Conservation (phyloP, 2,113 vertebrate genomes). For the Aldabrachelys gigantea region DNA sequence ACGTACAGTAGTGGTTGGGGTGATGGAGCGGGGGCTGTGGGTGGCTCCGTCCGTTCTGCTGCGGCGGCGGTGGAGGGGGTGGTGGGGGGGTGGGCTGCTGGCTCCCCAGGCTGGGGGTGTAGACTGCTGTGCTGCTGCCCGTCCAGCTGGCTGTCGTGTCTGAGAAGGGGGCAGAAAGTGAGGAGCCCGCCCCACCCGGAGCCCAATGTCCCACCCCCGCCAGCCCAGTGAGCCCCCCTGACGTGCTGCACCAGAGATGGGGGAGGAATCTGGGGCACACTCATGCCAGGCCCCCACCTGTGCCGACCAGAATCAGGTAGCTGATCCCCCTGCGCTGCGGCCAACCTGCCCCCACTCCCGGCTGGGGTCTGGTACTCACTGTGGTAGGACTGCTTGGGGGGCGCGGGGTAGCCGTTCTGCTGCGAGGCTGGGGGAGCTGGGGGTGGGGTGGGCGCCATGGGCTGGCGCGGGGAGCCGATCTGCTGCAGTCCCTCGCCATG, state of each 20-base stretch:
- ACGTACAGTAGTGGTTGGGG: constrained; percentile 80
- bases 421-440: constrained; percentile 67
- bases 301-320: no score
- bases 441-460: constrained; percentile 6
- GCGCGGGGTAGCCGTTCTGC: constrained; percentile 67
- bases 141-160: constrained; percentile 69
- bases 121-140: constrained; percentile 71
- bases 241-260: neutral
- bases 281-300: neutral
- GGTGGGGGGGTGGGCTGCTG: constrained; percentile 15
- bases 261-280: neutral
- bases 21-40: constrained; percentile 77
- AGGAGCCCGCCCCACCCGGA: accelerated
- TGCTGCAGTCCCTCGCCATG: constrained; percentile 73
- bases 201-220: neutral
- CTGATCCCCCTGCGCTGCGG: no score
- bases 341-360: neutral
- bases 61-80: neutral
- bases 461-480: constrained; percentile 47
- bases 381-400: constrained; percentile 72
- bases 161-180: neutral
- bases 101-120: constrained; percentile 65
- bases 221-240: accelerated
- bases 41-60: constrained; percentile 76
- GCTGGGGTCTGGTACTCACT: constrained; percentile 61